Evolutionary conservation across 2,888 invertebrate species (phyloP), one percentile per base, ranked within the genome.

Genomic region (Trichopoda pennipes): DNA sequence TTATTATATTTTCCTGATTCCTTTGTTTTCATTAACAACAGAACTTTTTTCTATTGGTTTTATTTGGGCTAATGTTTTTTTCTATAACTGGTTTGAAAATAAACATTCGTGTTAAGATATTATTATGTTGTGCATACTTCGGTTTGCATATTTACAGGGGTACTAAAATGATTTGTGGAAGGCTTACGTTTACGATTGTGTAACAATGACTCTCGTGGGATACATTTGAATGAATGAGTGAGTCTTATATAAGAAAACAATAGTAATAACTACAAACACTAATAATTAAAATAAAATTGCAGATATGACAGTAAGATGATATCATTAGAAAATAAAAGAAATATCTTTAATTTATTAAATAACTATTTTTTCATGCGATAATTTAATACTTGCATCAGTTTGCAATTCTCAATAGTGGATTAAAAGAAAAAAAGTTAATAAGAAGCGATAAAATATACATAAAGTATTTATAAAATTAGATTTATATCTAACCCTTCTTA

Each of bases 171-270:
- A 55, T 63, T 55, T 81, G 58, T 68, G 47, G 68, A 77, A 77
- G 77, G 68, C 80, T 56, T 64, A 77, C 68, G 73, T 61, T 72
- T 77, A 60, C 51, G 68, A 49, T 60, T 73, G 61, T 55, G 76
- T 61, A 76, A 83, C 84, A 84, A 85, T 83, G 84, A 84, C 83
- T 85, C 85, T 84, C 85, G 85, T 85, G 85, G 84, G 85, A 85
- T 85, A 85, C 74, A 74, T 61, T 80, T 63, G 81, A 73, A 68
- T 76, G 63, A 66, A 73, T 79, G 55, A 68, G 68, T 68, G 35
- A 60, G 51, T 72, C 64, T 58, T 66, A 53, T 72, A 72, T 72
- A 60, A 66, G 44, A 53, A 44, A 74, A 49, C 72, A 42, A 56
- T 7, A 69, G 17, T 21, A 47, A n/a, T 28, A 28, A 6, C 8